A percentile compares a stretch with the other conserved stretches of the same genome.
Conservation (phyloP, 1,140 invertebrate species). For the Zaprionus kolodkinae region DNA sequence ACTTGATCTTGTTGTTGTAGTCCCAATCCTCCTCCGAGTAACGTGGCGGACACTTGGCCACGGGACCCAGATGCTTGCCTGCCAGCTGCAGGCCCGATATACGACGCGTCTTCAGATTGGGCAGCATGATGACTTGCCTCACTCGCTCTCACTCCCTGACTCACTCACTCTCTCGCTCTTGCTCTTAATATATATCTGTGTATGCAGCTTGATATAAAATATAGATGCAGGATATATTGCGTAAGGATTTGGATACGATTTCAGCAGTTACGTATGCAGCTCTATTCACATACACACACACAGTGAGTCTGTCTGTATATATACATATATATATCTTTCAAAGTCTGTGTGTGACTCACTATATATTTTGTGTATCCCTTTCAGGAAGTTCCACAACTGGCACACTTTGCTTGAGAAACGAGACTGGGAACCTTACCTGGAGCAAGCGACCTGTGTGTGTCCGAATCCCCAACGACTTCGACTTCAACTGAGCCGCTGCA, state of each 20-base stretch:
- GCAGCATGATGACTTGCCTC: slow-evolving; percentile 58
- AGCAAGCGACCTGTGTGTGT: slow-evolving; percentile 35
- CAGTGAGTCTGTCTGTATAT: neutral
- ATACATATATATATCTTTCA: neutral
- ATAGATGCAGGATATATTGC: slow-evolving; percentile 42
- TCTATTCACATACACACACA: neutral
- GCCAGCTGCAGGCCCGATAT: slow-evolving; percentile 73
- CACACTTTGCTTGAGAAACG: slow-evolving; percentile 59
- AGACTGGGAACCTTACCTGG: slow-evolving; percentile 49
- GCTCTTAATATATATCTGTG: neutral
- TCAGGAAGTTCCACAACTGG: slow-evolving; percentile 38
- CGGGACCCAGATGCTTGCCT: slow-evolving; percentile 84
- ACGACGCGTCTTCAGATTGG: slow-evolving; percentile 73
- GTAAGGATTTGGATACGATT: slow-evolving; percentile 38
- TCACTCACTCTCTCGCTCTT: neutral
- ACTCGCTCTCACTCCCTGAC: neutral
- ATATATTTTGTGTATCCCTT: neutral
- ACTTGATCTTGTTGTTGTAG: slow-evolving; percentile 87
- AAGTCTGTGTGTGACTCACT: neutral
- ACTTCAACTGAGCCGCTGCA: slow-evolving; percentile 45
- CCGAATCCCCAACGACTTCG: slow-evolving; percentile 52
- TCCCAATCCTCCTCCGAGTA: slow-evolving; percentile 90
- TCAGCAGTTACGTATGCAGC: slow-evolving; percentile 9
- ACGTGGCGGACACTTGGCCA: slow-evolving; percentile 86
- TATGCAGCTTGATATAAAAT: neutral